These are phyloP conservation scores for Invenusta paracnida DNA, from an alignment of 2,888 invertebrate species.

Conservation along the genomic window DNA sequence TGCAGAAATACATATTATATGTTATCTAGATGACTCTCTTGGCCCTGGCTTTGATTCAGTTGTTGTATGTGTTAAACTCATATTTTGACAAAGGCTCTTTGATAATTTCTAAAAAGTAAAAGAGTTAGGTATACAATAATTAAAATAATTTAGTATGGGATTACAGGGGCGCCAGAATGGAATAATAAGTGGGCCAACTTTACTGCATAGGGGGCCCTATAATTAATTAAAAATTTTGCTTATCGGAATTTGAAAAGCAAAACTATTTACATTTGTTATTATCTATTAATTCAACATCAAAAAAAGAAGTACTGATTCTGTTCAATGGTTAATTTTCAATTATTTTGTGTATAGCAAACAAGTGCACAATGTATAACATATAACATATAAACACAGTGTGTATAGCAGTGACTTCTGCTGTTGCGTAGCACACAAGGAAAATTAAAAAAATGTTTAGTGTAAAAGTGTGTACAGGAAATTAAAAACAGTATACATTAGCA, in stretches of 20 bases:
- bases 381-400: conserved; percentile 14
- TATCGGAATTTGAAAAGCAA: conserved; percentile 17
- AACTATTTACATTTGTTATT: conserved; percentile 23
- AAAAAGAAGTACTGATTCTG: conserved; percentile 22
- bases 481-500: conserved; percentile 7
- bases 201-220: conserved; percentile 10
- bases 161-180: conserved; percentile 12
- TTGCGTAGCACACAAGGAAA: not conserved
- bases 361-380: not conserved
- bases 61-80: too few relatives aligned
- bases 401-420: conserved; percentile 18
- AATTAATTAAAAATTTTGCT: conserved; percentile 26
- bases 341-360: not conserved
- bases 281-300: conserved; percentile 29
- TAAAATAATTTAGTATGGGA: too few relatives aligned
- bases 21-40: too few relatives aligned
- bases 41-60: too few relatives aligned
- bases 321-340: conserved; percentile 4
- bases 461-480: conserved; percentile 13
- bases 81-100: too few relatives aligned
- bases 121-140: too few relatives aligned
- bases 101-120: too few relatives aligned
- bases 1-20: too few relatives aligned
- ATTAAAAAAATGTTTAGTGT: conserved; percentile 2
- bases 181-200: conserved; percentile 17